Conservation (phyloP, 2,113 vertebrate species). For the Andinoacara biseriatus region DNA sequence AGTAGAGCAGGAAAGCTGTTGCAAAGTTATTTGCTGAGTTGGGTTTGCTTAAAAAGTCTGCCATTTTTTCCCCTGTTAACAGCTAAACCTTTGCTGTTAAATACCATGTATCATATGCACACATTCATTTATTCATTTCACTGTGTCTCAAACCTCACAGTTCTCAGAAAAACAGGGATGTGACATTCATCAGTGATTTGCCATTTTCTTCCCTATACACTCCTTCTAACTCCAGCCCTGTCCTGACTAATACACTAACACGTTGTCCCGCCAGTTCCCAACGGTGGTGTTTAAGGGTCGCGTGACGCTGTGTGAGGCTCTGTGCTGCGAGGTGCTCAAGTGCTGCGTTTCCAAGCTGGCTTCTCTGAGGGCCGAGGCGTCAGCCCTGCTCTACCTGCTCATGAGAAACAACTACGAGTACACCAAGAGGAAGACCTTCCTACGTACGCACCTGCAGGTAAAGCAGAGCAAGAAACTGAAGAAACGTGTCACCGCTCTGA, state of each 20-base stretch:
- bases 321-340: constrained; percentile 96
- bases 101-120: too few relatives aligned
- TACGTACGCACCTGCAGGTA: constrained; percentile 96
- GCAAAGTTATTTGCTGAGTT: too few relatives aligned
- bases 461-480: background rate
- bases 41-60: background rate
- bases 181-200: background rate
- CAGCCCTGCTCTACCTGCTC: constrained; percentile 93
- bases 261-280: constrained; percentile 84
- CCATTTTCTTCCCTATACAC: background rate
- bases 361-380: constrained; percentile 89
- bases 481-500: background rate
- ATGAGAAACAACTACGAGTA: constrained; percentile 98
- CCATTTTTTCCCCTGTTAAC: background rate
- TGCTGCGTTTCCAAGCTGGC: constrained; percentile 94
- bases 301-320: constrained; percentile 91
- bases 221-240: background rate
- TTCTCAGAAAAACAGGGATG: background rate
- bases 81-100: background rate
- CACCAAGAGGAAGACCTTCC: constrained; percentile 93
- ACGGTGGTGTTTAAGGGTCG: constrained; percentile 93
- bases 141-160: background rate
- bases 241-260: constrained; percentile 20
- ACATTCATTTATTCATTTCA: background rate
- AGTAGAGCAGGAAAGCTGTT: too few relatives aligned